Base-by-base conservation (phyloP, 2,888 invertebrate genomes). In the Strigamia crassipes region DNA sequence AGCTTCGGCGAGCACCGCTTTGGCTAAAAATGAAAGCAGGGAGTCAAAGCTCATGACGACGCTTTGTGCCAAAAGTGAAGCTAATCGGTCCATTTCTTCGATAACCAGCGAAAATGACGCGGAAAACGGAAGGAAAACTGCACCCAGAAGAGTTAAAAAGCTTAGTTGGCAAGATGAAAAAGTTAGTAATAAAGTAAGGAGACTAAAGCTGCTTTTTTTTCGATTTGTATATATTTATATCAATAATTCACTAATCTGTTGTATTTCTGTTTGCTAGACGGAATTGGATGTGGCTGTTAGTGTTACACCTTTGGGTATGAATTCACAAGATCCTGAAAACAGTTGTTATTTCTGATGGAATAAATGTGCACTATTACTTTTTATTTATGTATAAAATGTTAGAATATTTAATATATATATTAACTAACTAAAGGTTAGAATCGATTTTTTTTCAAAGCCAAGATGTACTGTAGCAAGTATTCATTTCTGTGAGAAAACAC, bases 141-240 rank as follows among this genome's bases (percentile, higher is more conserved):
- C 92, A 42, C 92, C 93, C 6, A 91, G 92, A 81, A 88, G 93
- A 79, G 92, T 93, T 83, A 94, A 94, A 89, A 93, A 94, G 86
- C 90, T 94, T 81, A 93, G 93, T 87, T 94, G 93, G 93, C 92
- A 92, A 85, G 93, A 93, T 86, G 92, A 89, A 81, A 84, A 85
- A 23, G 83, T 83, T 46, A 83, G 83, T 61, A 83, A 84, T 81
- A 84, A 85, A 23, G 83, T 83, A 42, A 83, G 83, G 46, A 83
- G 83, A 83, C 85, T 85, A 41, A 56, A 81, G 46, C 23, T 2
- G 12, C 13, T 78, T 21, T 31, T 34, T 5, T 2, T 9, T 31
- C 3, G 31, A 34, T 27, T 27, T 4, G 42, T 10, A 10, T 2
- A n/a, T n/a, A n/a, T n/a, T 31, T 8, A n/a, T 23, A 23, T 61